Evolutionary conservation across 2,888 invertebrate species (phyloP).

Genomic region (Linnaemya tessellans): DNA sequence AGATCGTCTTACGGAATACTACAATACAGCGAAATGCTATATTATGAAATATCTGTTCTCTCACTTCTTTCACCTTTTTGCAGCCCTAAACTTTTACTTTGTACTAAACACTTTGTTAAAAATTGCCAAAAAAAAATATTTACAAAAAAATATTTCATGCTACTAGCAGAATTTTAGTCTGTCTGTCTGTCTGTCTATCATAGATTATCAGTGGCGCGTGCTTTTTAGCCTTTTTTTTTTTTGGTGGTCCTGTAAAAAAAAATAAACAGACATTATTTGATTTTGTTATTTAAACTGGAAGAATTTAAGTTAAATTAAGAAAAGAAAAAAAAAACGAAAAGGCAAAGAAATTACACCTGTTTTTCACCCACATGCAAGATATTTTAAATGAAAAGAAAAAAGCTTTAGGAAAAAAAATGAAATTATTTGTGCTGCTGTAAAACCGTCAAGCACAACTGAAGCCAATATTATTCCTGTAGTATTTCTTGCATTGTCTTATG

Average conservation of each 20-base stretch:
- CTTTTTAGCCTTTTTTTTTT: slow-evolving; percentile 58
- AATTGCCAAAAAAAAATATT: slow-evolving; percentile 39
- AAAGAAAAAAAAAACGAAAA: neutral
- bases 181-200: slow-evolving; percentile 46
- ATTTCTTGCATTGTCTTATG: slow-evolving; percentile 31
- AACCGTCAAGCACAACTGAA: slow-evolving; percentile 18
- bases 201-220: slow-evolving; percentile 69
- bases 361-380: slow-evolving; percentile 18
- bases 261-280: slow-evolving; percentile 54
- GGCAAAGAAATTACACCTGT: slow-evolving; percentile 61
- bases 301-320: neutral
- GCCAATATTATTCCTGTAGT: neutral
- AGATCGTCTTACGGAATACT: too few relatives aligned
- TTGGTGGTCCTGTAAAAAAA: neutral
- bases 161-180: slow-evolving; percentile 22
- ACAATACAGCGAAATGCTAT: neutral
- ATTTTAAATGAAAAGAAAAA: neutral
- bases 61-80: neutral
- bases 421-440: slow-evolving; percentile 23
- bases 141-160: slow-evolving; percentile 5
- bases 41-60: slow-evolving; percentile 7
- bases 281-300: slow-evolving; percentile 51
- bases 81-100: slow-evolving; percentile 26
- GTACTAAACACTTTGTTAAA: slow-evolving; percentile 36
- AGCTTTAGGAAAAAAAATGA: slow-evolving; percentile 8